These are phyloP conservation scores for Antennarius striatus DNA, from an alignment of 2,113 vertebrate genomes.

Conservation along the genomic window DNA sequence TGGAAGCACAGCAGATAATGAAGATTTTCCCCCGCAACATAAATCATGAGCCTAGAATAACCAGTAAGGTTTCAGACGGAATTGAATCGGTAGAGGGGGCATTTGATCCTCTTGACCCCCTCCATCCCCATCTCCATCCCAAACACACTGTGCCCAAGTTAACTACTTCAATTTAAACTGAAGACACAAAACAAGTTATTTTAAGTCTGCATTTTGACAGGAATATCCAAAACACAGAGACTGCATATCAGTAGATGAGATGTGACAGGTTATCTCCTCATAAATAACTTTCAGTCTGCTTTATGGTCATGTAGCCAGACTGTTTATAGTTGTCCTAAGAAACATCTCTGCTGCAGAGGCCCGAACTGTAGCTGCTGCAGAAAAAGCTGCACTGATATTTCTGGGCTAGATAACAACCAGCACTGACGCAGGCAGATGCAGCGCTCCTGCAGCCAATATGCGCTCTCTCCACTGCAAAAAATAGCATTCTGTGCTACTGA, in stretches of 20 bases:
- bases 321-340: conserved; percentile 16
- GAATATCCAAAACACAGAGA: too few relatives aligned
- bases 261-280: too few relatives aligned
- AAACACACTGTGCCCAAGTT: too few relatives aligned
- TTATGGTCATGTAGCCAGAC: neutral
- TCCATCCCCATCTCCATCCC: too few relatives aligned
- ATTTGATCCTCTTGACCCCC: too few relatives aligned
- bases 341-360: conserved; percentile 41
- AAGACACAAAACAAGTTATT: too few relatives aligned
- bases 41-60: neutral
- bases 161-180: too few relatives aligned
- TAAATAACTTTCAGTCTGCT: too few relatives aligned
- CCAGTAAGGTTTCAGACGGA: neutral
- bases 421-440: conserved; percentile 23
- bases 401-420: conserved; percentile 48
- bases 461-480: conserved; percentile 15
- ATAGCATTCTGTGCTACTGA: conserved; percentile 44
- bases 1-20: conserved; percentile 29
- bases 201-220: too few relatives aligned
- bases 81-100: neutral
- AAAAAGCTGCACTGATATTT: conserved; percentile 67
- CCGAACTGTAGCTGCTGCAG: conserved; percentile 52
- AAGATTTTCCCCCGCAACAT: neutral
- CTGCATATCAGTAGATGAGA: too few relatives aligned
- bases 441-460: conserved; percentile 54